These are phyloP conservation scores for Campoletis raptor DNA, from an alignment of 2,888 invertebrate genomes.

Conservation along the genomic window DNA sequence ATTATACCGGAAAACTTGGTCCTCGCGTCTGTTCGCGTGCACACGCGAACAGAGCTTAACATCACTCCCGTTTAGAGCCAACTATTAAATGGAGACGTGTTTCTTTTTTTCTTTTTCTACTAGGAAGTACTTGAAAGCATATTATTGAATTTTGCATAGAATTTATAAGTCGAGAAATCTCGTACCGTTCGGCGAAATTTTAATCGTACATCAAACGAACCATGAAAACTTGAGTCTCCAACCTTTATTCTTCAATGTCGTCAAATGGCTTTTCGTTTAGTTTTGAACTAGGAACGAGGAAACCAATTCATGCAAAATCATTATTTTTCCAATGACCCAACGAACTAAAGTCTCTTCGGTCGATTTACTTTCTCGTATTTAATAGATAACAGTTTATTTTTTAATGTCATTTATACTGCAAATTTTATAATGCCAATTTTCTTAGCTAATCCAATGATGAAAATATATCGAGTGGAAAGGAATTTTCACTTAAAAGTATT, in stretches of 20 bases:
- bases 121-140: slow-evolving; percentile 13
- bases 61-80: slow-evolving; percentile 34
- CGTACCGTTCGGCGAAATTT: slow-evolving; percentile 2
- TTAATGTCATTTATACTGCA: neutral
- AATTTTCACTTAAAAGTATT: neutral
- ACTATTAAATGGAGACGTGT: slow-evolving; percentile 51
- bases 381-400: neutral
- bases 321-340: neutral
- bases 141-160: slow-evolving; percentile 41
- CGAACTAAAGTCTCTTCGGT: neutral
- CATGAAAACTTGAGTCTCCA: neutral
- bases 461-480: neutral
- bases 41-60: slow-evolving; percentile 41
- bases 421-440: neutral
- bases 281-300: neutral
- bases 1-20: slow-evolving; percentile 46
- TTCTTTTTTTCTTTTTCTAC: neutral
- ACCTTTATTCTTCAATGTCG: neutral
- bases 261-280: neutral
- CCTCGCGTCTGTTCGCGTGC: slow-evolving; percentile 57
- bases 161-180: slow-evolving; percentile 23
- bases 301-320: neutral
- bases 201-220: neutral
- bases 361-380: neutral
- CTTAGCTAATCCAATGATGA: neutral